Percentiles rank a stretch among this genome's conserved stretches.
Evolutionary conservation across 1,140 invertebrate species (phyloP).

Genomic region (Uloborus diversus): DNA sequence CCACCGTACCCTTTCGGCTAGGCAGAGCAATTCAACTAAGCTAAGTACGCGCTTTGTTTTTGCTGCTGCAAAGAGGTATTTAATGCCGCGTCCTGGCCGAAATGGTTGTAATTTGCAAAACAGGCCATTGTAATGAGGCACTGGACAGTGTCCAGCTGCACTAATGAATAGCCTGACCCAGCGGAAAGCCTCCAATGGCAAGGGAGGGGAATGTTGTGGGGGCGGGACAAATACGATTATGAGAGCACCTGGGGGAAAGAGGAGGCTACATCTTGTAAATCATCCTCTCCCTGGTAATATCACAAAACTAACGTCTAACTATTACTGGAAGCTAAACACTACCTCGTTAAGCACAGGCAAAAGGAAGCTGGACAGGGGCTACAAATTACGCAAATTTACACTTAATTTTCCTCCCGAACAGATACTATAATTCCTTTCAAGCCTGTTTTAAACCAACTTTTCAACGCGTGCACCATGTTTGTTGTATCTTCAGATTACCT

Average conservation of each 20-base stretch:
- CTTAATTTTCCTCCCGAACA: slow-evolving; percentile 44
- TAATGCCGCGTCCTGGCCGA: slow-evolving; percentile 19
- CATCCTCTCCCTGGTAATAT: slow-evolving; percentile 49
- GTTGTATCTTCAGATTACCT: neutral
- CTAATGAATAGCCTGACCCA: slow-evolving; percentile 43
- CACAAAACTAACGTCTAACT: slow-evolving; percentile 54
- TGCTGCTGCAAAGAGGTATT: slow-evolving; percentile 4
- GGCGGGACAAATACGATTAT: slow-evolving; percentile 49
- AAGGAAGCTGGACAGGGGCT: slow-evolving; percentile 35
- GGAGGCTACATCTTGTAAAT: slow-evolving; percentile 54
- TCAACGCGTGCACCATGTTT: neutral
- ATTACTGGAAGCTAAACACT: slow-evolving; percentile 48
- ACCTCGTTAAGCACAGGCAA: slow-evolving; percentile 34
- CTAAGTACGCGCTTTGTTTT: neutral
- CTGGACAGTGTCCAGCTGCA: slow-evolving; percentile 52
- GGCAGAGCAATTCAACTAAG: no score
- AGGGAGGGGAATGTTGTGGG: slow-evolving; percentile 7
- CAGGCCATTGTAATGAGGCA: slow-evolving; percentile 48
- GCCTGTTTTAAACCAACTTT: slow-evolving; percentile 44
- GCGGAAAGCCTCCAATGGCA: slow-evolving; percentile 47
- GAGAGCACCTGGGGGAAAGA: slow-evolving; percentile 38
- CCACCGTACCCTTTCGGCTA: no score
- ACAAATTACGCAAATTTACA: slow-evolving; percentile 24
- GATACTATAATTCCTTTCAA: neutral
- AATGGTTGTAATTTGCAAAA: slow-evolving; percentile 54